Evolutionary conservation across 2,797 vertebrate species (phyloP), one percentile per base, ranked within the genome.

Genomic region (Bovichtus variegatus): DNA sequence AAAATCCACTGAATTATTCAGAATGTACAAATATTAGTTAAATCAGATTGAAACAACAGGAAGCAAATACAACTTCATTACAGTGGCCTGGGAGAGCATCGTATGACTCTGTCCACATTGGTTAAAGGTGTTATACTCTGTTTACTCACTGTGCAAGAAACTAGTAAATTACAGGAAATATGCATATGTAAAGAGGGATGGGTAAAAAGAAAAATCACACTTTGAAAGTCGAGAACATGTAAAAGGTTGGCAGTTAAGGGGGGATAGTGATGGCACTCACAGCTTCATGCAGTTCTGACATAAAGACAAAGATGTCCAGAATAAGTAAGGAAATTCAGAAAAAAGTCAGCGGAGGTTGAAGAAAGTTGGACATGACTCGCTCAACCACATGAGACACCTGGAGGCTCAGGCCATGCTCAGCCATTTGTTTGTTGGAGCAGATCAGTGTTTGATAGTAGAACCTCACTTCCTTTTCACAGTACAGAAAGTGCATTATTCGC

Each of bases 11-110:
- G 74, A 88, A 89, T 88, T 83, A 84, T 87, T 89, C 77, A 89
- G 53, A 74, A 78, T 78, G 69, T 77, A 78, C 89, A 89, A 90
- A 89, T 89, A 89, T 85, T 85, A 82, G 80, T 84, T 84, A 86
- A 89, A 89, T 84, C 71, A 71, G 73, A 86, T 80, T 21, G 46
- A 87, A 87, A 87, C 81, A 89, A 89, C 79, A 77, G 31, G 50
- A 84, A 85, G 70, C 77, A 81, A 83, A 90, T 85, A 71, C 54
- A 60, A 79, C 67, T 84, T 81, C 76, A 88, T 89, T 90, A 38
- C 57, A 63, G 51, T 59, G 73, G 80, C 76, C 71, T 44, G 81
- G 79, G 78, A 86, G 64, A 34, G 34, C 55, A 62, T 78, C 85
- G 82, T 88, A 84, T 87, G 79, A 65, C 74, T 84, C 63, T 69